These are phyloP conservation scores for Drosophila tripunctata DNA, from an alignment of 2,888 invertebrate genomes.

Conservation along the genomic window DNA sequence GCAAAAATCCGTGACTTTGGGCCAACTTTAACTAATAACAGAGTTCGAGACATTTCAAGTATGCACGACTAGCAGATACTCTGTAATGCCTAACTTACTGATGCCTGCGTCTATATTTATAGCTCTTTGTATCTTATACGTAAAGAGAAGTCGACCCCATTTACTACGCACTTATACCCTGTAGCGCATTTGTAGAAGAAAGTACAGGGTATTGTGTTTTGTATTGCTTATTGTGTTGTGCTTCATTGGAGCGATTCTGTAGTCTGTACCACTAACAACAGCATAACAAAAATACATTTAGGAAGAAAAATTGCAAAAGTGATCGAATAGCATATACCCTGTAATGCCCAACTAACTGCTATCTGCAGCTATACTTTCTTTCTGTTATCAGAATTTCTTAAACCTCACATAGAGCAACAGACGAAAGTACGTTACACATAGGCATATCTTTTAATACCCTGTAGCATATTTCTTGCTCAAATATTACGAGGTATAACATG, in stretches of 20 bases:
- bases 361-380: too few species aligned
- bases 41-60: background rate
- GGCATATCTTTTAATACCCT: background rate
- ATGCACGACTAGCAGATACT: background rate
- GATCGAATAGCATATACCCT: constrained; percentile 1
- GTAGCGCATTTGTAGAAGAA: background rate
- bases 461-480: too few species aligned
- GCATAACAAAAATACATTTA: too few species aligned
- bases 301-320: background rate
- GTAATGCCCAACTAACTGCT: background rate
- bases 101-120: background rate
- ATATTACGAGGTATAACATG: too few species aligned
- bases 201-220: background rate
- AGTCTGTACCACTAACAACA: too few species aligned
- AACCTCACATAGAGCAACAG: background rate
- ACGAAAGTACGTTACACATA: background rate
- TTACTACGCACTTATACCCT: too few species aligned
- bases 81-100: background rate
- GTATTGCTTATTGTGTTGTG: too few species aligned
- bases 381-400: too few species aligned
- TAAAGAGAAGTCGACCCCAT: too few species aligned
- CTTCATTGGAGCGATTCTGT: too few species aligned
- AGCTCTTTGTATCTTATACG: too few species aligned
- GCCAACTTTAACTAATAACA: constrained; percentile 6
- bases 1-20: constrained; percentile 21